A percentile compares a stretch with the other conserved stretches of the same genome.
Evolutionary conservation across 2,888 invertebrate species (phyloP).

Genomic region (Cheilosia urbana): DNA sequence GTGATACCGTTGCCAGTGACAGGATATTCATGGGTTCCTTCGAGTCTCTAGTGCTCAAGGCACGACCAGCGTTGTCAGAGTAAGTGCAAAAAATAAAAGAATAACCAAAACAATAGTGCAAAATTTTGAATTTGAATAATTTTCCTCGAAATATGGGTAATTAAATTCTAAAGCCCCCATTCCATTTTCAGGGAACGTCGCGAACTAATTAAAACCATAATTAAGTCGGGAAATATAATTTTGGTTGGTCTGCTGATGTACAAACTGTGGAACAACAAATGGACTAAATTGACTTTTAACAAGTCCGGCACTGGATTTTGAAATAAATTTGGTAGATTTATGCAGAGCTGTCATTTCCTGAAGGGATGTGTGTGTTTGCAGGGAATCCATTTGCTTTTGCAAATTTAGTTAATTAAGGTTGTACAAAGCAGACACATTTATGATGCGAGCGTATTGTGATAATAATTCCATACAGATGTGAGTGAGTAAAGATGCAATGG

Average conservation of each 20-base stretch:
- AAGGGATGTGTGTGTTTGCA: not conserved
- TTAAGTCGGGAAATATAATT: constrained; percentile 81
- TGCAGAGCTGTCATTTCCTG: not conserved
- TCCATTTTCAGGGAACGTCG: constrained; percentile 79
- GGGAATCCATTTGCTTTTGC: not conserved
- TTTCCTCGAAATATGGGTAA: constrained; percentile 21
- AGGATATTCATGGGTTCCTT: constrained; percentile 70
- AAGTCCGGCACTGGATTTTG: constrained; percentile 50
- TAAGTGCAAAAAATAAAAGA: constrained; percentile 41
- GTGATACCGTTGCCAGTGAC: constrained; percentile 38
- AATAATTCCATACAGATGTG: too few species aligned
- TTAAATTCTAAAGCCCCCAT: constrained; percentile 18
- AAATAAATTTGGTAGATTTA: not conserved
- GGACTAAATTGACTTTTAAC: constrained; percentile 82
- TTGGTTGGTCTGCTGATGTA: constrained; percentile 81
- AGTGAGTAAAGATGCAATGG: too few species aligned
- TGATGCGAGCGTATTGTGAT: too few species aligned
- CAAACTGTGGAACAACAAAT: constrained; percentile 82
- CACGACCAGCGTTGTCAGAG: constrained; percentile 68
- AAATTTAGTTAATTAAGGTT: constrained; percentile 19
- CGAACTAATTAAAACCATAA: constrained; percentile 79
- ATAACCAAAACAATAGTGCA: not conserved
- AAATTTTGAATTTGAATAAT: constrained; percentile 39
- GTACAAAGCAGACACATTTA: too few species aligned
- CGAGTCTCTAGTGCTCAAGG: constrained; percentile 76